phyloP scores from a whole-genome alignment of 92 coral and sea anemone genomes.

The Zoanthus solanderi region DNA sequence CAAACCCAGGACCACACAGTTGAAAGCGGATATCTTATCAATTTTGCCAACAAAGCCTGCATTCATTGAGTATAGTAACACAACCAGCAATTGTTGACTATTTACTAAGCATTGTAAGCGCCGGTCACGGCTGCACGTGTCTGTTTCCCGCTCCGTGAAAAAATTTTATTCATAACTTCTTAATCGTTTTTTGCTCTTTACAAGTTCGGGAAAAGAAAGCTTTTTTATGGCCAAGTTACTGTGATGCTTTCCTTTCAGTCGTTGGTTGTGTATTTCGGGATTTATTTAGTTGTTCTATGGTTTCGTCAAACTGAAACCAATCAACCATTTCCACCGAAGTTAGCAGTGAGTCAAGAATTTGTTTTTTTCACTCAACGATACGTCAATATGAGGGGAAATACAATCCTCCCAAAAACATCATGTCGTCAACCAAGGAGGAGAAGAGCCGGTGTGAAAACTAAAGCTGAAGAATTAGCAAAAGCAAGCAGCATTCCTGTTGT shows the following conservation, averaged over 20 bases:
- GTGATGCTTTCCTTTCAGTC: too few relatives aligned
- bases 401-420: background rate
- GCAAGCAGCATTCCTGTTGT: slow-evolving; percentile 11
- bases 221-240: background rate
- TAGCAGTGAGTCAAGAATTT: slow-evolving; percentile 4
- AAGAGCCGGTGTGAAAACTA: slow-evolving; percentile 8
- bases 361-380: background rate
- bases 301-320: background rate
- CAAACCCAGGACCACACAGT: too few relatives aligned
- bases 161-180: too few relatives aligned
- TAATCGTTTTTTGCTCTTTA: too few relatives aligned
- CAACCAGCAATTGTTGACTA: too few relatives aligned
- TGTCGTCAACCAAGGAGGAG: slow-evolving; percentile 6
- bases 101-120: too few relatives aligned
- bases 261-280: background rate
- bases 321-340: slow-evolving; percentile 11
- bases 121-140: too few relatives aligned
- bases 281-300: background rate
- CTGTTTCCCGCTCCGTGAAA: too few relatives aligned
- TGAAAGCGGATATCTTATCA: too few relatives aligned
- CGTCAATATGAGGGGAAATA: background rate
- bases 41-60: too few relatives aligned
- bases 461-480: slow-evolving; percentile 10
- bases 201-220: too few relatives aligned
- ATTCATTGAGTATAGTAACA: too few relatives aligned